Evolutionary conservation across 2,888 invertebrate species (phyloP), one percentile per base, ranked within the genome.

Genomic region (Scaptomyza reducta): DNA sequence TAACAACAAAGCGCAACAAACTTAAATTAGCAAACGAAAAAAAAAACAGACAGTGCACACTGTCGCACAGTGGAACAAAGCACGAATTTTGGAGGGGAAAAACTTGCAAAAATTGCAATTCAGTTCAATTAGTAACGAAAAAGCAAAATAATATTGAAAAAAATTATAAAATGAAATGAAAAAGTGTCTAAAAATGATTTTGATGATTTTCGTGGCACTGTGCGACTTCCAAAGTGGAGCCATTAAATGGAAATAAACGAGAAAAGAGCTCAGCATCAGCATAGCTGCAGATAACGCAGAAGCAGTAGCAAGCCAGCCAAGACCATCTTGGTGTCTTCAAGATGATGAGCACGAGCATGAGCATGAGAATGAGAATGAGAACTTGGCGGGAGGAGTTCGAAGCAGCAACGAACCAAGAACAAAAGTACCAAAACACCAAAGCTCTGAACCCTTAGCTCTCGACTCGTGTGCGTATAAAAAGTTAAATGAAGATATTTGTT

Each of bases 401-500:
- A 46, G 41, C 57, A 14, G 56, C 46, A 31, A 31, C 10, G 10
- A 9, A 2, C 31, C 27, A 27, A 31, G 10, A 27, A 27, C 27
- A 3, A 6, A 6, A 61, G 41, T 44, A 25, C 22, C 45, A n/a
- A n/a, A 38, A 7, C 35, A 38, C 14, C 61, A 69, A 45, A 50
- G 50, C 60, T 29, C 50, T 50, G 40, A 45, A 51, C 60, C n/a
- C 60, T 40, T 11, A 58, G 60, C 63, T 63, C 7, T 40, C 14
- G 50, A 40, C 51, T 27, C 27, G 27, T 27, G 40, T 71, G 55
- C 65, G 62, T 47, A 67, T 64, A 73, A 73, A 73, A 74, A 82
- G 82, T 82, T 80, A 68, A 85, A 82, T 82, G 74, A 80, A 82
- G 80, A 79, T 85, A 82, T 82, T 79, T 79, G 86, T 82, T 79